Evolutionary conservation across 2,888 invertebrate species (phyloP).

Genomic region (Melitaea athalia): DNA sequence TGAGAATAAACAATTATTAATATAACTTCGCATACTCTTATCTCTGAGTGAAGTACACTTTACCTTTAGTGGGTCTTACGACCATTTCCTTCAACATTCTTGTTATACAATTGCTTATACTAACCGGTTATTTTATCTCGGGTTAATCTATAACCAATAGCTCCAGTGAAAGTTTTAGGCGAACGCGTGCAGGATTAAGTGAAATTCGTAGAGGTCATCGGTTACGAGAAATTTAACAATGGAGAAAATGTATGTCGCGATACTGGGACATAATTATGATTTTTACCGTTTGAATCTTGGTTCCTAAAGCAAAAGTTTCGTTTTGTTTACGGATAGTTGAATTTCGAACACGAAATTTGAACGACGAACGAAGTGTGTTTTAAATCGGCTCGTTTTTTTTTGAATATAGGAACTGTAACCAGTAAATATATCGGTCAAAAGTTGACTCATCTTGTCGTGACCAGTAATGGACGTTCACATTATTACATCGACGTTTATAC

Average conservation of each 20-base stretch:
- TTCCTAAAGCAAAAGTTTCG: no score
- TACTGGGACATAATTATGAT: conserved; percentile 6
- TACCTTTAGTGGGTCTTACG: background rate
- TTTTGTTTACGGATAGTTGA: no score
- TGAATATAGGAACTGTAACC: background rate
- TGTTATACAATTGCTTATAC: conserved; percentile 6
- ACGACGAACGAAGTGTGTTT: no score
- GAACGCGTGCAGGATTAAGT: conserved; percentile 20
- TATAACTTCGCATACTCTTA: background rate
- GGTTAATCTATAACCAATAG: conserved; percentile 22
- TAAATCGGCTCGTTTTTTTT: no score
- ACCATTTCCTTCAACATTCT: background rate
- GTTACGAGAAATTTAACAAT: conserved; percentile 23
- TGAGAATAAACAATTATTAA: background rate
- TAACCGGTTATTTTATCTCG: conserved; percentile 26
- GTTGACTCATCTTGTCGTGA: conserved; percentile 40
- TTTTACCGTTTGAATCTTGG: background rate
- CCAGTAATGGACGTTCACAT: conserved; percentile 44
- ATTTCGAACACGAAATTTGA: no score
- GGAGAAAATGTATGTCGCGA: background rate
- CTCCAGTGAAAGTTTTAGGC: conserved; percentile 29
- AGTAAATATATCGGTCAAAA: conserved; percentile 37
- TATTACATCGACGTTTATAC: conserved; percentile 36
- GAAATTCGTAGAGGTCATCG: conserved; percentile 13
- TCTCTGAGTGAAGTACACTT: background rate